phyloP scores from a whole-genome alignment of 1,140 invertebrate genomes.

The Chlorops oryzae region DNA sequence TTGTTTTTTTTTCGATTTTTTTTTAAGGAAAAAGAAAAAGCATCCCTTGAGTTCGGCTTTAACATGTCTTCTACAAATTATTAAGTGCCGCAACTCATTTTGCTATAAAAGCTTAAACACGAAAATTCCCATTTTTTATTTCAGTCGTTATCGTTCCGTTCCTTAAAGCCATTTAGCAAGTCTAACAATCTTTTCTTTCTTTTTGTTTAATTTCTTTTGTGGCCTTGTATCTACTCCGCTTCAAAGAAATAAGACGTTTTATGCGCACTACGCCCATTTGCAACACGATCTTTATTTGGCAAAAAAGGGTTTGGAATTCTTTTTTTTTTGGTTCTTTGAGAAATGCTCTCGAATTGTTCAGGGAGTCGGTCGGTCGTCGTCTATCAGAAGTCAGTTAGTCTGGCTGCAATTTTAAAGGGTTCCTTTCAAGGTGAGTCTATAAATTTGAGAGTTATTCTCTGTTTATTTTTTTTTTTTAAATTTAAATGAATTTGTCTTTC shows the following conservation, averaged over 20 bases:
- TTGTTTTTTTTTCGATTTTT: too few species aligned
- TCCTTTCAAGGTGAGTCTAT: constrained; percentile 44
- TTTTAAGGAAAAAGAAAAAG: too few species aligned
- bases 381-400: too few species aligned
- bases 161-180: constrained; percentile 30
- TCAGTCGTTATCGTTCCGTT: neutral
- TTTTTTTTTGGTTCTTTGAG: too few species aligned
- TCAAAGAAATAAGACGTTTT: constrained; percentile 3
- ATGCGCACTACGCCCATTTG: constrained; percentile 23
- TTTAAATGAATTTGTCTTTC: constrained; percentile 46
- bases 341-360: too few species aligned
- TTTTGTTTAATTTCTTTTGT: neutral
- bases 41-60: too few species aligned
- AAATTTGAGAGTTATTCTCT: too few species aligned
- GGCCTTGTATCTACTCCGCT: neutral
- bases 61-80: neutral
- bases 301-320: too few species aligned
- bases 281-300: constrained; percentile 25
- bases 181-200: constrained; percentile 25
- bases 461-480: too few species aligned
- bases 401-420: too few species aligned
- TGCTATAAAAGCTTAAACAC: neutral
- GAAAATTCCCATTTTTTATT: neutral
- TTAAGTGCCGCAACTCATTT: constrained; percentile 3
- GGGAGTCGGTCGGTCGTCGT: too few species aligned